Percentiles rank a stretch among this genome's conserved stretches.
These are phyloP conservation scores for Enteromius viviparus DNA, from an alignment of 2,797 vertebrate species.

Conservation along the genomic window DNA sequence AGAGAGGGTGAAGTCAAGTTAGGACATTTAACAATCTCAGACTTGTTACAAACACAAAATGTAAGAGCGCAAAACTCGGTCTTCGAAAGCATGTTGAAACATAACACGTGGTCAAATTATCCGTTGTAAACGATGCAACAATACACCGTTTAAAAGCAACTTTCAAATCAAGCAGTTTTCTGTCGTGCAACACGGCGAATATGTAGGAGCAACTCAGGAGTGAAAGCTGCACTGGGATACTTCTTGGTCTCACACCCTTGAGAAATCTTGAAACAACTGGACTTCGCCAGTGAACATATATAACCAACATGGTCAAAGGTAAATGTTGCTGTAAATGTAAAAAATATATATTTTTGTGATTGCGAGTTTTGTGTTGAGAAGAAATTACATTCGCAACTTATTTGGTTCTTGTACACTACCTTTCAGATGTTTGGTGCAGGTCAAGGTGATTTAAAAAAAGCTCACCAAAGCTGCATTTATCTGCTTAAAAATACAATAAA, in stretches of 20 bases:
- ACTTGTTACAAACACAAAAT: neutral
- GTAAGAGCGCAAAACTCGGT: neutral
- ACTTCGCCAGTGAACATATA: too few species aligned
- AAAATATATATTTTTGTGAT: too few species aligned
- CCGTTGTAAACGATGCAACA: neutral
- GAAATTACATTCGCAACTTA: too few species aligned
- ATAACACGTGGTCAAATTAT: neutral
- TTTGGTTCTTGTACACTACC: neutral
- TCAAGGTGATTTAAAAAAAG: neutral
- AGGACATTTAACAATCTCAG: neutral
- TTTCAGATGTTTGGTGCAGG: neutral
- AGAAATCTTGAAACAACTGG: too few species aligned
- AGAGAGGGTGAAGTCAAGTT: slow-evolving; percentile 3
- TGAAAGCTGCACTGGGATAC: neutral
- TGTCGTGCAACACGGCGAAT: neutral
- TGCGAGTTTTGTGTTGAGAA: too few species aligned
- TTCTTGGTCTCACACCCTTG: neutral
- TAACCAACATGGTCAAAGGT: too few species aligned
- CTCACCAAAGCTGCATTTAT: neutral
- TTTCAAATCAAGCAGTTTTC: neutral
- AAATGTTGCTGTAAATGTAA: too few species aligned
- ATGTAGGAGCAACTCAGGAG: neutral
- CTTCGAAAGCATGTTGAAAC: neutral
- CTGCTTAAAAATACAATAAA: too few species aligned
- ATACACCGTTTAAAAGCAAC: neutral